Evolutionary conservation across 1,140 invertebrate genomes (phyloP), one percentile per base, ranked within the genome.

Genomic region (Battus philenor): DNA sequence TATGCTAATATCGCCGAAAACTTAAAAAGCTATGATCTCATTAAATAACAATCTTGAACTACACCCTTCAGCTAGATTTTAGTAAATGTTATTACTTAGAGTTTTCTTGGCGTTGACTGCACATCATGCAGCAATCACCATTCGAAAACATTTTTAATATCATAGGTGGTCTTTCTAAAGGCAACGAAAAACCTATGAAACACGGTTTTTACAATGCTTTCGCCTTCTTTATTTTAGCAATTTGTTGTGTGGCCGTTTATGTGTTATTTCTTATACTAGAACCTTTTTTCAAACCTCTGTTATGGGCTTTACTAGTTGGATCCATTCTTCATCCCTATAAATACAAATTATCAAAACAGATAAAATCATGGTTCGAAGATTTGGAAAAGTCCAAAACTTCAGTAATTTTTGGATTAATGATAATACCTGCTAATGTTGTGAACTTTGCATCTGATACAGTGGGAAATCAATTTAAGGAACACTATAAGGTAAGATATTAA

Each of bases 241-340:
- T 93, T 27, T 89, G 90, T 54, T 90, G 89, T 61, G 89, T 89
- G 1, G 93, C 92, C 6, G 88, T 91, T 13, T 93, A 91, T 62
- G 93, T 94, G 2, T 88, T 97, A 8, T 97, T 95, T 69, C 69
- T 90, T 10, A 88, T 90, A 16, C 79, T 98, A 2, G 92, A 95
- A 68, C 95, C 96, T 0, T 99, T 98, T 82, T 89, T 98, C 9
- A 93, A 95, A 62, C 95, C 97, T 0, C 71, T 99, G 18, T 89
- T 98, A 47, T 99, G 97, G 97, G 97, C 97, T 2, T 83, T 98
- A 31, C 78, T 99, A 8, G 95, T 96, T 33, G 96, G 96, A 7
- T 95, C 94, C 4, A 92, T 96, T 20, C 87, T 98, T 13, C 94
- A 97, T 78, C 96, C 96, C 0, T 93, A 97, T 57, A 98, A 98